phyloP scores from a whole-genome alignment of 2,113 vertebrate genomes.

The Phylloscopus trochiloides region DNA sequence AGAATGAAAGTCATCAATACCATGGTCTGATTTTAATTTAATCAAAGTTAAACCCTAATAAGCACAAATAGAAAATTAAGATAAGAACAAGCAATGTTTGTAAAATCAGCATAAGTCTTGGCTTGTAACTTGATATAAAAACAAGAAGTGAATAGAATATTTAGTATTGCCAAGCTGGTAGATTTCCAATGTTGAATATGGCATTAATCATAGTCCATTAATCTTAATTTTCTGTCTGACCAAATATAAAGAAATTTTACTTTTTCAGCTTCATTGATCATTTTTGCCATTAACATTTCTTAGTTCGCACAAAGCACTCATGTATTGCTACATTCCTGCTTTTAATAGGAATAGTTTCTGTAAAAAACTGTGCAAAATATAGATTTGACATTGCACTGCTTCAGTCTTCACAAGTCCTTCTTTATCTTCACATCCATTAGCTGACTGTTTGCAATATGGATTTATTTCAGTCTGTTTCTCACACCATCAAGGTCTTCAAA shows the following conservation, averaged over 20 bases:
- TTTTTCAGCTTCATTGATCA: not conserved
- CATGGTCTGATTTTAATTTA: not conserved
- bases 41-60: not conserved
- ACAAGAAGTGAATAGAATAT: not conserved
- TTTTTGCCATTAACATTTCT: not conserved
- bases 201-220: not conserved
- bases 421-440: not conserved
- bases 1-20: not conserved
- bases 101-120: not conserved
- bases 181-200: not conserved
- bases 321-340: not conserved
- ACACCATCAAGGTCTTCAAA: slow-evolving; percentile 23
- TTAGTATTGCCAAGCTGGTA: not conserved
- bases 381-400: slow-evolving; percentile 23
- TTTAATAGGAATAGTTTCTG: not conserved
- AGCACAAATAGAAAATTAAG: not conserved
- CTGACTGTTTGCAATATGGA: not conserved
- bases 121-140: not conserved
- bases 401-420: not conserved
- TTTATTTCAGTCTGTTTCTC: slow-evolving; percentile 32
- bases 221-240: not conserved
- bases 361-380: not conserved
- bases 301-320: not conserved
- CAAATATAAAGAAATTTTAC: not conserved
- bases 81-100: not conserved